Evolutionary conservation across 2,113 vertebrate genomes (phyloP).

Genomic region (Rhinolophus ferrumequinum): DNA sequence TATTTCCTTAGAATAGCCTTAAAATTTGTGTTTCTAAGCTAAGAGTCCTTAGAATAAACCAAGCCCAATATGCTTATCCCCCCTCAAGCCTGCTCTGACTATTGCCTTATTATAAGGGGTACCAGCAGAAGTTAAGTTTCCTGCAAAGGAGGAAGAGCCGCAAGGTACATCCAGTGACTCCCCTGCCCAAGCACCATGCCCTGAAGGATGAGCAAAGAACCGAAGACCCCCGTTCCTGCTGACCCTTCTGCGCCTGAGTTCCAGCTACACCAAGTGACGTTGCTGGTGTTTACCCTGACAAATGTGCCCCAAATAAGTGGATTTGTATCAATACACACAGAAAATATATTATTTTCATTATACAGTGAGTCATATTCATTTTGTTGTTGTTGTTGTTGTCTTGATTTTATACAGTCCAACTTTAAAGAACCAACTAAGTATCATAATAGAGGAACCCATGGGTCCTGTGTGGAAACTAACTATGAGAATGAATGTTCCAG

Average conservation of each 20-base stretch:
- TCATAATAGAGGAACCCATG: background rate
- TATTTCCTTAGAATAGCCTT: background rate
- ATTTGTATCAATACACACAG: background rate
- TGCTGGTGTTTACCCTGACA: background rate
- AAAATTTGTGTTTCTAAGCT: background rate
- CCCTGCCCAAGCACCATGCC: background rate
- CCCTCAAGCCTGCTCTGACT: background rate
- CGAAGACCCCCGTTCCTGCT: background rate
- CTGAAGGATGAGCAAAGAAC: background rate
- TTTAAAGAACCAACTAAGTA: background rate
- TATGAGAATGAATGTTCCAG: background rate
- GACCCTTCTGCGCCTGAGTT: background rate
- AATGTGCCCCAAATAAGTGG: background rate
- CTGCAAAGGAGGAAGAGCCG: background rate
- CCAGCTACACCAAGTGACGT: background rate
- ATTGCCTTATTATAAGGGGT: background rate
- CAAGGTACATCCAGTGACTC: too few species aligned
- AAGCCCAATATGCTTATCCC: background rate
- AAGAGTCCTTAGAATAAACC: background rate
- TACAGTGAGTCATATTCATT: background rate
- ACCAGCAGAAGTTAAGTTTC: background rate
- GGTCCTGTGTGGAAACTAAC: background rate
- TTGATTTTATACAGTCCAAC: background rate
- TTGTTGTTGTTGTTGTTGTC: background rate
- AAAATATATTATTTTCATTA: background rate